Evolutionary conservation across 2,888 invertebrate species (phyloP).

Genomic region (Parapristionchus giblindavisi): DNA sequence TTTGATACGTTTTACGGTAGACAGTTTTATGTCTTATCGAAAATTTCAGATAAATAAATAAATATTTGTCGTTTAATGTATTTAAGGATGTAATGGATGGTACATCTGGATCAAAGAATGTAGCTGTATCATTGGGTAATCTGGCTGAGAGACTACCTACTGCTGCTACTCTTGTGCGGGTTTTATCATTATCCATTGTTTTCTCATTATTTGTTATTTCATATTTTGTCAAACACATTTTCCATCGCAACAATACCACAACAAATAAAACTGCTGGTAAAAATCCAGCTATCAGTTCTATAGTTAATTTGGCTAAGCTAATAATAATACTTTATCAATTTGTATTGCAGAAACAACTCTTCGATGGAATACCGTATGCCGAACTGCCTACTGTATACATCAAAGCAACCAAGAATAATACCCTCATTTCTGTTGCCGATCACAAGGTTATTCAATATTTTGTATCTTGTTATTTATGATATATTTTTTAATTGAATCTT

Average conservation of each 20-base stretch:
- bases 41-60: background rate
- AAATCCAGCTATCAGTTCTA: too few relatives aligned
- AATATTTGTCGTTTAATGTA: background rate
- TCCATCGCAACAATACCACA: too few relatives aligned
- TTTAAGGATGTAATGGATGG: slow-evolving; percentile 56
- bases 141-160: slow-evolving; percentile 58
- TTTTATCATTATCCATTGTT: too few relatives aligned
- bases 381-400: slow-evolving; percentile 86
- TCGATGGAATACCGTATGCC: slow-evolving; percentile 60
- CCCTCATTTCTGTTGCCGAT: slow-evolving; percentile 82
- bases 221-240: too few relatives aligned
- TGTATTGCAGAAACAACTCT: slow-evolving; percentile 46
- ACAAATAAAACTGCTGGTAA: too few relatives aligned
- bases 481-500: background rate
- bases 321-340: background rate
- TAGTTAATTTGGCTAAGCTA: too few relatives aligned
- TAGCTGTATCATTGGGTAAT: slow-evolving; percentile 52
- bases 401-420: slow-evolving; percentile 86
- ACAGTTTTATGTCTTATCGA: background rate
- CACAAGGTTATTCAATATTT: slow-evolving; percentile 69
- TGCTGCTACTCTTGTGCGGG: slow-evolving; percentile 59
- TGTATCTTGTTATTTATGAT: too few relatives aligned
- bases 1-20: background rate
- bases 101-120: slow-evolving; percentile 53
- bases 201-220: too few relatives aligned